Percentiles rank a stretch among this genome's conserved stretches.
Conservation (phyloP, 2,113 vertebrate species). For the Poeciliopsis prolifica region DNA sequence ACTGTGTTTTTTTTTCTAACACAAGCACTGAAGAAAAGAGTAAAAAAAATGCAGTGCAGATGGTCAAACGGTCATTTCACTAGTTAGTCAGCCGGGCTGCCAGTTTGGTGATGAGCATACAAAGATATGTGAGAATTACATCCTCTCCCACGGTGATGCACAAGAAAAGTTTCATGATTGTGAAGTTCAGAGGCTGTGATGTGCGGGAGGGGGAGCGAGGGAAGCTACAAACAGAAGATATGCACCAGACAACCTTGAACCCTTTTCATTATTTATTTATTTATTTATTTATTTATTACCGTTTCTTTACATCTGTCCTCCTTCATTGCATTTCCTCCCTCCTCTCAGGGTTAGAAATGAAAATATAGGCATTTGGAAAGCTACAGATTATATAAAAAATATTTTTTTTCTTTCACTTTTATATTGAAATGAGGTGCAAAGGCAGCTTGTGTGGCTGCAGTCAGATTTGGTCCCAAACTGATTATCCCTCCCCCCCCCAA, state of each 20-base stretch:
- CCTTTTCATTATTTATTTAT: conserved; percentile 30
- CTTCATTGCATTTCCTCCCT: conserved; percentile 60
- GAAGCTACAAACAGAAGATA: conserved; percentile 63
- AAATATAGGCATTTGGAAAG: conserved; percentile 72
- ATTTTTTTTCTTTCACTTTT: conserved; percentile 72
- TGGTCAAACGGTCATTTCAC: conserved; percentile 68
- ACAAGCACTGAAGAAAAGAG: conserved; percentile 27
- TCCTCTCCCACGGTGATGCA: conserved; percentile 64
- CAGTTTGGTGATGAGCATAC: conserved; percentile 59
- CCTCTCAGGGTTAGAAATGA: conserved; percentile 50
- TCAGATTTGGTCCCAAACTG: conserved; percentile 75
- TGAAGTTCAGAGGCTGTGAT: conserved; percentile 71
- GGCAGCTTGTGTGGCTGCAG: conserved; percentile 63
- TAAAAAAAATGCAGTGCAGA: conserved; percentile 51
- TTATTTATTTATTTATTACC: conserved; percentile 9
- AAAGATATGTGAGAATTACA: conserved; percentile 69
- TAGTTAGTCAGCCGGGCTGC: conserved; percentile 61
- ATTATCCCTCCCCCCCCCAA: conserved; percentile 62
- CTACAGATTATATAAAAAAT: conserved; percentile 74
- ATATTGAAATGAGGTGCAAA: conserved; percentile 79
- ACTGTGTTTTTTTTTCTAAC: conserved; percentile 15
- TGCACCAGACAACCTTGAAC: conserved; percentile 72
- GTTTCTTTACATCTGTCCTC: conserved; percentile 56
- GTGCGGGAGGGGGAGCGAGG: conserved; percentile 40
- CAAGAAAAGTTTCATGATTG: conserved; percentile 61